Percentiles rank a stretch among this genome's conserved stretches.
These are phyloP conservation scores for Uloborus plumipes DNA, from an alignment of 2,888 invertebrate species.

Conservation along the genomic window DNA sequence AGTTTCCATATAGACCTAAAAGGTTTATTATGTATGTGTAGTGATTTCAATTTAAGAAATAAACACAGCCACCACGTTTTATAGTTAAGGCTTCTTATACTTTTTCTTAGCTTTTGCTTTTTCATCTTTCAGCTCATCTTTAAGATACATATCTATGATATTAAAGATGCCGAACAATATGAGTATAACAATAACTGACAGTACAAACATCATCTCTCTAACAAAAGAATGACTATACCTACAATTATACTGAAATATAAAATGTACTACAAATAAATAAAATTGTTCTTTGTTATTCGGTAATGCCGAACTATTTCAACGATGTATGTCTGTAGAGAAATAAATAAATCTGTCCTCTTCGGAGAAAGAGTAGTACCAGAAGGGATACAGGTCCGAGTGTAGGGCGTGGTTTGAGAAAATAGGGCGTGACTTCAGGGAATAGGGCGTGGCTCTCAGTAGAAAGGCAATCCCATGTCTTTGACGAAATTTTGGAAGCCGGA, in stretches of 20 bases:
- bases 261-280: constrained; percentile 53
- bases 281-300: constrained; percentile 20
- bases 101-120: constrained; percentile 48
- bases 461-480: constrained; percentile 53
- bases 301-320: too few species aligned
- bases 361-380: too few species aligned
- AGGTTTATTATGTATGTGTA: too few species aligned
- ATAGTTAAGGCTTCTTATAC: background rate
- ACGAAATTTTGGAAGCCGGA: constrained; percentile 50
- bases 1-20: too few species aligned
- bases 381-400: too few species aligned
- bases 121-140: constrained; percentile 61
- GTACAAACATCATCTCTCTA: constrained; percentile 42
- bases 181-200: constrained; percentile 58
- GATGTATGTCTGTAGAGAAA: too few species aligned
- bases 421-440: too few species aligned
- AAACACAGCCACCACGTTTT: background rate
- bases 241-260: background rate
- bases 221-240: constrained; percentile 11
- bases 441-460: constrained; percentile 25
- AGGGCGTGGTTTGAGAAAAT: too few species aligned
- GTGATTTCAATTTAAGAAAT: background rate
- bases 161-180: constrained; percentile 58
- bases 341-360: too few species aligned
- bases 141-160: constrained; percentile 60